Base-by-base conservation (phyloP, 2,797 vertebrate genomes). In the Miichthys miiuy region DNA sequence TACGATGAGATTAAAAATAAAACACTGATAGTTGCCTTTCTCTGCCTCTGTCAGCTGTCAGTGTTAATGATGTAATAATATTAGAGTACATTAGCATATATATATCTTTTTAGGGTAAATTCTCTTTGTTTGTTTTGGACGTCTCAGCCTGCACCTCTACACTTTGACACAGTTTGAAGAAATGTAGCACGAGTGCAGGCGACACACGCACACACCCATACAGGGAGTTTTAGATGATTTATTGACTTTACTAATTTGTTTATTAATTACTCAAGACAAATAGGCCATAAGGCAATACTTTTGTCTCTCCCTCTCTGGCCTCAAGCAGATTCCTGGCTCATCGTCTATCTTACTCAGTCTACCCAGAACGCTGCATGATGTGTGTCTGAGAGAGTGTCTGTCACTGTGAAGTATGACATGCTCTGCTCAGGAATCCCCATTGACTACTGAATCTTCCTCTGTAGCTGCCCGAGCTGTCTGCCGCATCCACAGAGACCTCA, bases 371-470 rank as follows among this genome's bases (percentile, higher is more conserved):
- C 74, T 77, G 56, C 21, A 18, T 30, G 74, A 25, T 71, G 72
- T 75, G 62, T 25, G 62, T 79, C 44, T 65, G 77, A 70, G 71
- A 73, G 63, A 77, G 60, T 12, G 5, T 76, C 58, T 81, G 82
- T 83, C 77, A 68, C 62, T 81, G 23, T 87, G 86, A 90, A 82
- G 80, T 80, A 91, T 93, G 86, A 93, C 91, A 79, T 91, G 85
- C 80, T 83, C 82, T 30, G 51, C 63, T 30, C 77, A 85, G 88
- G 81, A 92, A 91, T 93, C 90, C 89, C 88, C 64, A 50, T 2
- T 72, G 87, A 85, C 84, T 81, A 57, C 84, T 89, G 75, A 80
- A 80, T 90, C 84, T 84, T 81, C 60, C 57, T 71, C 70, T 79
- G 71, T 42, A 84, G 82, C 68, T 72, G 81, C 75, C 84, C 50